A percentile compares a stretch with the other conserved stretches of the same genome.
phyloP scores from a whole-genome alignment of 1,140 invertebrate species.

The Panagrolaimus sp. region DNA sequence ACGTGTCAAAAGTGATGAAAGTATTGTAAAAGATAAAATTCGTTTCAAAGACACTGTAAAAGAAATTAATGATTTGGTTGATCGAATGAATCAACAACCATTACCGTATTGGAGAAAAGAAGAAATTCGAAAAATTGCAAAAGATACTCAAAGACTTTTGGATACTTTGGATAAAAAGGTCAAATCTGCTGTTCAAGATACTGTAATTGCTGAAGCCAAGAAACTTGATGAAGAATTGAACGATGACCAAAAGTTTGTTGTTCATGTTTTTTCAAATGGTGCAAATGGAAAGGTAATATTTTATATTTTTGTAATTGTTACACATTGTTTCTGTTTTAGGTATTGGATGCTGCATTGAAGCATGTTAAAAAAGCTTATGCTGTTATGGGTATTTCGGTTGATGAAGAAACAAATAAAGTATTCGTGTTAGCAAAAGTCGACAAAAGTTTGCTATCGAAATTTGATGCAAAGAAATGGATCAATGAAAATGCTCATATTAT shows the following conservation, averaged over 20 bases:
- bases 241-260: constrained; percentile 68
- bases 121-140: constrained; percentile 74
- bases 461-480: constrained; percentile 94
- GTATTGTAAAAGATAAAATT: constrained; percentile 33
- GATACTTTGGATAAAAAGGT: constrained; percentile 81
- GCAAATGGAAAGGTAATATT: constrained; percentile 75
- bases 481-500: constrained; percentile 72
- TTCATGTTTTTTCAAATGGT: constrained; percentile 77
- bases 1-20: constrained; percentile 36
- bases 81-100: constrained; percentile 52
- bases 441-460: constrained; percentile 71
- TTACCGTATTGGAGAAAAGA: constrained; percentile 82
- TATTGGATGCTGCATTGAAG: constrained; percentile 86
- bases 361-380: constrained; percentile 77
- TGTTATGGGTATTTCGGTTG: constrained; percentile 85
- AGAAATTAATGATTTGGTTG: constrained; percentile 42
- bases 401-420: constrained; percentile 79
- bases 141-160: constrained; percentile 78
- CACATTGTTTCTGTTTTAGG: constrained; percentile 62
- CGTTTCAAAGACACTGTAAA: constrained; percentile 39
- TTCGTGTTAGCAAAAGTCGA: constrained; percentile 81
- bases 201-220: constrained; percentile 76
- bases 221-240: constrained; percentile 69
- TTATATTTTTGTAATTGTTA: constrained; percentile 13
- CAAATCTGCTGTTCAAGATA: constrained; percentile 73